These are phyloP conservation scores for Chironomus tentans DNA, from an alignment of 2,888 invertebrate genomes.

Conservation along the genomic window DNA sequence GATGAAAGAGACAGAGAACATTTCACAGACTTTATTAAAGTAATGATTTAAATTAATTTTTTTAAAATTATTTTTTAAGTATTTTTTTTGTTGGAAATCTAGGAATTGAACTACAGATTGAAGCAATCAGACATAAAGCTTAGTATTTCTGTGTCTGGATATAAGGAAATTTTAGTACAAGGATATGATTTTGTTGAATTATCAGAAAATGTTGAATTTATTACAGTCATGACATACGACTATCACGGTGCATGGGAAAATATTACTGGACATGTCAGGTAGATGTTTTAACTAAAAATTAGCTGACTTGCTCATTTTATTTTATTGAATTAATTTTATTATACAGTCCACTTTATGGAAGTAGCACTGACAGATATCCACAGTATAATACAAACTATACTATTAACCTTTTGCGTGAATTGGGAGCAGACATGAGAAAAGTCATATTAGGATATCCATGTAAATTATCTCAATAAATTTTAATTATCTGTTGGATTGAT, in stretches of 20 bases:
- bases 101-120: constrained; percentile 42
- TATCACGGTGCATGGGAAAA: constrained; percentile 86
- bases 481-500: no score
- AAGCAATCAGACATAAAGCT: constrained; percentile 50
- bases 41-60: no score
- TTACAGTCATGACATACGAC: constrained; percentile 81
- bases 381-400: constrained; percentile 77
- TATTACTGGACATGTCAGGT: constrained; percentile 60
- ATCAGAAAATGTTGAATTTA: constrained; percentile 62
- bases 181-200: constrained; percentile 71
- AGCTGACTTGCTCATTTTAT: no score
- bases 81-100: constrained; percentile 29
- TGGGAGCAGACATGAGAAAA: constrained; percentile 70
- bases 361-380: constrained; percentile 56
- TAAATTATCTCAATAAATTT: not conserved
- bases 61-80: no score
- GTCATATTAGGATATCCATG: constrained; percentile 66
- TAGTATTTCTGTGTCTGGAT: constrained; percentile 78
- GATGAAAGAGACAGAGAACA: constrained; percentile 68
- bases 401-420: constrained; percentile 60
- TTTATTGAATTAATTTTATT: not conserved
- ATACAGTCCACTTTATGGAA: constrained; percentile 61
- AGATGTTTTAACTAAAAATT: no score
- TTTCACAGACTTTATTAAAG: constrained; percentile 57
- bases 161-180: constrained; percentile 78